These are phyloP conservation scores for Myanophis thanlyinensis DNA, from an alignment of 2,113 vertebrate species.

Conservation along the genomic window DNA sequence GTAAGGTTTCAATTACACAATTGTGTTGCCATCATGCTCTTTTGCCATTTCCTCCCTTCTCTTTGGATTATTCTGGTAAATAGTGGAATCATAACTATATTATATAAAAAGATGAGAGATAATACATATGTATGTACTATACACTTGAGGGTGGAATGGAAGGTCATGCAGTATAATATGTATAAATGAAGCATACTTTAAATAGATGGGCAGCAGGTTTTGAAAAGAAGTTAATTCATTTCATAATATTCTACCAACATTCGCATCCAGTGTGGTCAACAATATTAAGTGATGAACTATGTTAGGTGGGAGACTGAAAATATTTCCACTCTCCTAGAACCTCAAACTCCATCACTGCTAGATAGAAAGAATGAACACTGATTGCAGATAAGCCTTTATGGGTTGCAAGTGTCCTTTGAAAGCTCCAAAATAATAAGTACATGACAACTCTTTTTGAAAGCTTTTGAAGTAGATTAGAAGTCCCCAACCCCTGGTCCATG, in stretches of 20 bases:
- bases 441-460: too few species aligned
- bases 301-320: slow-evolving; percentile 5
- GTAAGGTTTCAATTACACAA: neutral
- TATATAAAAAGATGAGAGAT: slow-evolving; percentile 48
- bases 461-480: too few species aligned
- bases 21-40: neutral
- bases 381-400: too few species aligned
- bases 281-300: slow-evolving; percentile 3
- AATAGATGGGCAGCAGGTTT: neutral
- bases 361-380: too few species aligned
- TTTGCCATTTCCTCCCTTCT: neutral
- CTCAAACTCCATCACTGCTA: neutral
- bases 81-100: slow-evolving; percentile 45
- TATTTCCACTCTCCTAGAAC: neutral
- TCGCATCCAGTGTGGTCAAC: slow-evolving; percentile 18
- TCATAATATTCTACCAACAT: slow-evolving; percentile 21
- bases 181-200: slow-evolving; percentile 3
- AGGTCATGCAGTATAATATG: slow-evolving; percentile 8
- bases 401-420: too few species aligned
- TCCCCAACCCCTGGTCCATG: too few species aligned
- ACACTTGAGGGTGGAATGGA: slow-evolving; percentile 21
- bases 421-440: too few species aligned
- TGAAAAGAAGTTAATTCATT: neutral
- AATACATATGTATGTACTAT: slow-evolving; percentile 21
- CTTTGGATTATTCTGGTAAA: slow-evolving; percentile 51